A percentile compares a stretch with the other conserved stretches of the same genome.
Conservation (phyloP, 2,888 invertebrate genomes). For the Melieria crassipennis region DNA sequence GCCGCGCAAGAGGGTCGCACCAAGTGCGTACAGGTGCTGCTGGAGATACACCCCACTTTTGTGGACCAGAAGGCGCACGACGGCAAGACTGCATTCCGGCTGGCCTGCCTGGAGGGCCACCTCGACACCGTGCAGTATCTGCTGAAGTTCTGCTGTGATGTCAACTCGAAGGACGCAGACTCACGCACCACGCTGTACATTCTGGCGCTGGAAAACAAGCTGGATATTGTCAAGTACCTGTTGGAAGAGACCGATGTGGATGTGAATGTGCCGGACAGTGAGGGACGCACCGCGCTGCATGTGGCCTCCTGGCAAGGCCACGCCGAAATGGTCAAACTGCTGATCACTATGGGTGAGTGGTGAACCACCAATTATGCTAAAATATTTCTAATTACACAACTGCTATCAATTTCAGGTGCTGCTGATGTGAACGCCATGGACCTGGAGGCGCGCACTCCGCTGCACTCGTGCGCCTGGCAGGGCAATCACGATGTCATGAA, state of each 20-base stretch:
- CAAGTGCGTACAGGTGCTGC: conserved; percentile 68
- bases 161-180: conserved; percentile 91
- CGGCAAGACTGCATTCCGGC: conserved; percentile 86
- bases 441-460: conserved; percentile 85
- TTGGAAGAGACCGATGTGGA: conserved; percentile 79
- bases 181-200: conserved; percentile 92
- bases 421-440: conserved; percentile 90
- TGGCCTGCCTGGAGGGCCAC: conserved; percentile 71
- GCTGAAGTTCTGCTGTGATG: conserved; percentile 79
- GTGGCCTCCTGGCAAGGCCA: conserved; percentile 96
- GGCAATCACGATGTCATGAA: conserved; percentile 88
- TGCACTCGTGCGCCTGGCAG: conserved; percentile 97
- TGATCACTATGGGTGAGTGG: conserved; percentile 74
- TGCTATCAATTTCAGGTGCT: conserved; percentile 68
- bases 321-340: conserved; percentile 87
- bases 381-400: background rate
- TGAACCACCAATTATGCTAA: background rate
- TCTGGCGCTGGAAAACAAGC: conserved; percentile 85
- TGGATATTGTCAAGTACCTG: conserved; percentile 84
- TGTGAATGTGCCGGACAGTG: conserved; percentile 87
- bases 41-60: conserved; percentile 80
- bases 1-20: conserved; percentile 91
- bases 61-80: conserved; percentile 89
- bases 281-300: conserved; percentile 90
- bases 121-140: conserved; percentile 74